Evolutionary conservation across 2,113 vertebrate species (phyloP).

Genomic region (Ctenomys sociabilis): DNA sequence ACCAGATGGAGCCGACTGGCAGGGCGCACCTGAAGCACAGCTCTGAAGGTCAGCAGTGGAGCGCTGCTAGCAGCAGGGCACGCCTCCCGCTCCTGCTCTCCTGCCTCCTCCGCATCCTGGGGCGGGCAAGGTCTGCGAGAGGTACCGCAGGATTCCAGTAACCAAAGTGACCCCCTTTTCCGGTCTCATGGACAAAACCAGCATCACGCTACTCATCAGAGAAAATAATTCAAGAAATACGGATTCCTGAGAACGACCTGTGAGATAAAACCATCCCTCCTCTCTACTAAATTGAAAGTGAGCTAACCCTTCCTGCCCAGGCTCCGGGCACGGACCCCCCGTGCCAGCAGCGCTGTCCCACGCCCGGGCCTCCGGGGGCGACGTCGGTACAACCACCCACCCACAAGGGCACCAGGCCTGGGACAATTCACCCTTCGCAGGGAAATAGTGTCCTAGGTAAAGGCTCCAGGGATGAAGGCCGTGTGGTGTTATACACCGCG

Average conservation of each 20-base stretch:
- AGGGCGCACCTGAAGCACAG: too few relatives aligned
- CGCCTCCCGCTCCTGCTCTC: too few relatives aligned
- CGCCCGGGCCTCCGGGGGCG: neutral
- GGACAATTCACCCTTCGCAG: neutral
- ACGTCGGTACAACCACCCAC: neutral
- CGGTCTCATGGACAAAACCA: neutral
- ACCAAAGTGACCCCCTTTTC: neutral
- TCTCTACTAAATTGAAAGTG: slow-evolving; percentile 16
- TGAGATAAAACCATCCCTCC: slow-evolving; percentile 16
- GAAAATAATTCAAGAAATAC: neutral
- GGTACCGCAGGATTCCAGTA: neutral
- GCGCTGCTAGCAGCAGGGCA: too few relatives aligned
- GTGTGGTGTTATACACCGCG: neutral
- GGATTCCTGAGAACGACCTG: neutral
- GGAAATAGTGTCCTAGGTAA: neutral
- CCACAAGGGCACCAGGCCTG: neutral
- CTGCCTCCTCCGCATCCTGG: neutral
- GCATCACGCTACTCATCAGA: neutral
- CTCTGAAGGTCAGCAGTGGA: too few relatives aligned
- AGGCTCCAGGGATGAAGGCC: neutral
- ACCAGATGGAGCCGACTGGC: too few relatives aligned
- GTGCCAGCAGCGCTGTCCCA: neutral
- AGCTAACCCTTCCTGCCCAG: neutral
- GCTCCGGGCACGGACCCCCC: neutral
- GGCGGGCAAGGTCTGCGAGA: neutral